Evolutionary conservation across 2,113 vertebrate genomes (phyloP), one percentile per base, ranked within the genome.

Genomic region (Phasianus colchicus): DNA sequence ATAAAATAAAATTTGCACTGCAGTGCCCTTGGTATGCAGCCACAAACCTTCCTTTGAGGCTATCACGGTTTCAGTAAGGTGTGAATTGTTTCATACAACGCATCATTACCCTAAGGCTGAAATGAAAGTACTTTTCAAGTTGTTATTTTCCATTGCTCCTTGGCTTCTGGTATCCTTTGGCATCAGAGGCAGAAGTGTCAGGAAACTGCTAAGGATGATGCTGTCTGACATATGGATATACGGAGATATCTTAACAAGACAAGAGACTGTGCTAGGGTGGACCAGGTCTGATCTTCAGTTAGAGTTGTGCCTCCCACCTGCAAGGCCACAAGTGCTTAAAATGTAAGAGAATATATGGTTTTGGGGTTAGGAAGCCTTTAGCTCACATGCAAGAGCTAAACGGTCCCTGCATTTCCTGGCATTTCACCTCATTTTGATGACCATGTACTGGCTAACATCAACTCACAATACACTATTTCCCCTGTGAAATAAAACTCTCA

Each of bases 171-270:
- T 32, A 55, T 83, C 69, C 58, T 70, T 80, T 69, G 76, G 87
- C 95, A 82, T 40, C 25, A 90, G 83, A 92, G 32, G 77, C 79
- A 82, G 71, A 95, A 96, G 73, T 36, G 85, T 71, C 21, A 25
- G 83, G 93, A 91, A 89, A 80, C 58, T 45, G 47, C 79, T 1
- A 9, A 18, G 42, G 79, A 43, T 88, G 94, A 63, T 95, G 92
- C 81, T 93, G 82, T 61, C 89, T 89, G 73, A 30, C 17, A n/a
- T n/a, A n/a, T n/a, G n/a, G 43, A 45, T 8, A 48, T 29, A 67
- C 34, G 29, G 95, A 85, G 92, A 97, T 96, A 95, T 52, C 88
- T 90, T 65, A 69, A 29, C 48, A 79, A 90, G 74, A 86, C 43
- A 57, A 57, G 71, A 91, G 66, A 9, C 55, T 58, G 6, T 11